Percentiles rank a stretch among this genome's conserved stretches.
These are phyloP conservation scores for Cirrhinus mrigala DNA, from an alignment of 2,797 vertebrate species.

Conservation along the genomic window DNA sequence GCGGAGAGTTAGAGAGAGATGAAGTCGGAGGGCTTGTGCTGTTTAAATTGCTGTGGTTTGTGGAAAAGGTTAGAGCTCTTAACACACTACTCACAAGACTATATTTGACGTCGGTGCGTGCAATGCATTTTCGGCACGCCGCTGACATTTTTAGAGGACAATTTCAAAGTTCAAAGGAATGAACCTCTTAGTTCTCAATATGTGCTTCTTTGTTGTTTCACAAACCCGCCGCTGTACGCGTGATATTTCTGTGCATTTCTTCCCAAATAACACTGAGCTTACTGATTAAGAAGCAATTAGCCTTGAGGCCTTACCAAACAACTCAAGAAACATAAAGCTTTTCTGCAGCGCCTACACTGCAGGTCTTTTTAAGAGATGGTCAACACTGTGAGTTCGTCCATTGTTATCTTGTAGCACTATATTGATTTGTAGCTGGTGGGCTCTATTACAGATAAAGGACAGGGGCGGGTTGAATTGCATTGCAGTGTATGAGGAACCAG, in stretches of 20 bases:
- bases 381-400: slow-evolving; percentile 32
- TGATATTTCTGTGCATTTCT: not conserved
- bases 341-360: not conserved
- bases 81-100: slow-evolving; percentile 34
- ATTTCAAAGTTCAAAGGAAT: slow-evolving; percentile 38
- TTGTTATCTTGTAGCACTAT: slow-evolving; percentile 54
- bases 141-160: slow-evolving; percentile 41
- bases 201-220: slow-evolving; percentile 19
- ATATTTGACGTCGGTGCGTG: not conserved
- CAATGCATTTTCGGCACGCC: slow-evolving; percentile 3
- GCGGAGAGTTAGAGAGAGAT: not conserved
- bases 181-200: slow-evolving; percentile 4
- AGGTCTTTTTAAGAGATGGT: slow-evolving; percentile 13
- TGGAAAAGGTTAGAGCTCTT: slow-evolving; percentile 46
- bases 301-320: not conserved
- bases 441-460: slow-evolving; percentile 35
- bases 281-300: slow-evolving; percentile 10
- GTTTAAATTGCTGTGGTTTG: slow-evolving; percentile 29
- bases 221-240: not conserved
- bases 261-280: not conserved
- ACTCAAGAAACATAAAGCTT: not conserved
- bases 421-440: slow-evolving; percentile 50
- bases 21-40: not conserved
- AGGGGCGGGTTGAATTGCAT: slow-evolving; percentile 20
- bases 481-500: slow-evolving; percentile 32